Evolutionary conservation across 2,797 vertebrate genomes (phyloP).

Genomic region (Liparis tanakae): DNA sequence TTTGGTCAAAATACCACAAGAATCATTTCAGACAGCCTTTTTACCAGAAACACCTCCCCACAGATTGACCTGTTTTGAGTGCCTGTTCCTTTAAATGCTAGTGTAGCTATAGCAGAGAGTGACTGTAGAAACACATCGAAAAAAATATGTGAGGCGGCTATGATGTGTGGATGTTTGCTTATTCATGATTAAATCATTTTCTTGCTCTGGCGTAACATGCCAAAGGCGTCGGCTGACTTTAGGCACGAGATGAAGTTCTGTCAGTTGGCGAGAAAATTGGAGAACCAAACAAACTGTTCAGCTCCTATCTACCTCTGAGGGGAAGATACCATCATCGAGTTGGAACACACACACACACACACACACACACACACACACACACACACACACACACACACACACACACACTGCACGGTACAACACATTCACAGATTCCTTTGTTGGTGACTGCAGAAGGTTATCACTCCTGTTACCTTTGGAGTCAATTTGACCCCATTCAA

Average conservation of each 20-base stretch:
- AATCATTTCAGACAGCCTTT: no score
- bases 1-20: no score
- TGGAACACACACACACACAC: neutral
- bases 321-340: constrained; percentile 16
- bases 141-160: constrained; percentile 29
- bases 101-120: constrained; percentile 15
- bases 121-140: constrained; percentile 23
- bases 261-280: constrained; percentile 35
- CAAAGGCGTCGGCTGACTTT: constrained; percentile 36
- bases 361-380: no score
- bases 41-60: no score
- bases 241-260: constrained; percentile 44
- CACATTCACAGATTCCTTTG: constrained; percentile 1
- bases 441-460: constrained; percentile 20
- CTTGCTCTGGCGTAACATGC: constrained; percentile 37
- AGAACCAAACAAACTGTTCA: constrained; percentile 40
- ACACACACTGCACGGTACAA: neutral
- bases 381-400: neutral
- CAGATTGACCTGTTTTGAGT: no score
- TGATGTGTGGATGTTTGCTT: constrained; percentile 47
- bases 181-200: constrained; percentile 61
- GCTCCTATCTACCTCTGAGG: constrained; percentile 28
- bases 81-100: no score
- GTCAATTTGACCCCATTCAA: no score
- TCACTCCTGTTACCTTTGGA: no score